Base-by-base conservation (phyloP, 2,888 invertebrate species). In the Odontocerum albicorne region DNA sequence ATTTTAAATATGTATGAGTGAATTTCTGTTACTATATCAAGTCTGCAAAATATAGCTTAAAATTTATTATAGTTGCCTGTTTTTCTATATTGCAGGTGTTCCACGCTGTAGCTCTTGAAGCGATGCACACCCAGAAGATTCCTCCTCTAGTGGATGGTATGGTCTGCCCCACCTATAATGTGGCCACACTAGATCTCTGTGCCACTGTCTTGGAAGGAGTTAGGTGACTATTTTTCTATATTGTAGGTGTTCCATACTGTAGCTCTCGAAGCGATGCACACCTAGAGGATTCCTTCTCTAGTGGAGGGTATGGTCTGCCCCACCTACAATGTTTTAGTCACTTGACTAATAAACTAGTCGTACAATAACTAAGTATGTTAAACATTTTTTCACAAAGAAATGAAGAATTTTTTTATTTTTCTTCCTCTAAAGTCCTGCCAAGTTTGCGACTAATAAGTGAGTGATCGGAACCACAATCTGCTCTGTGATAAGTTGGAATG, bases 201-300 rank as follows among this genome's bases (percentile, higher is more conserved):
- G 98, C 99, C 2, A 86, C 87, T 64, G 98, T 99, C 56, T 89
- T 94, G 36, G 98, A 99, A 77, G 99, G 99, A 54, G 98, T 99
- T 58, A 84, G 85, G 85, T 84, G 62, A 60, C 59, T 53, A n/a
- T 20, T 13, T 15, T 8, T 15, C n/a, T n/a, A n/a, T n/a, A n/a
- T n/a, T n/a, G n/a, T n/a, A 86, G 85, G 87, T 90, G 62, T 98
- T 98, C 71, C 96, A 98, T 77, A 84, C 94, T 49, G 96, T 97
- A 13, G 85, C 90, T 1, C 82, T 99, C 64, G 96, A 98, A 75
- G 95, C 96, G 56, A 82, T 87, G 77, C 96, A 87, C 72, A 90
- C 90, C 35, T 77, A 82, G 49, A 86, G 86, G 58, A 80, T 87
- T 63, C 90, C 92, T 64, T 83, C 85, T 65, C 77, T 96, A 62